These are phyloP conservation scores for Theristus sp. DNA, from an alignment of 2,888 invertebrate genomes.

Conservation along the genomic window DNA sequence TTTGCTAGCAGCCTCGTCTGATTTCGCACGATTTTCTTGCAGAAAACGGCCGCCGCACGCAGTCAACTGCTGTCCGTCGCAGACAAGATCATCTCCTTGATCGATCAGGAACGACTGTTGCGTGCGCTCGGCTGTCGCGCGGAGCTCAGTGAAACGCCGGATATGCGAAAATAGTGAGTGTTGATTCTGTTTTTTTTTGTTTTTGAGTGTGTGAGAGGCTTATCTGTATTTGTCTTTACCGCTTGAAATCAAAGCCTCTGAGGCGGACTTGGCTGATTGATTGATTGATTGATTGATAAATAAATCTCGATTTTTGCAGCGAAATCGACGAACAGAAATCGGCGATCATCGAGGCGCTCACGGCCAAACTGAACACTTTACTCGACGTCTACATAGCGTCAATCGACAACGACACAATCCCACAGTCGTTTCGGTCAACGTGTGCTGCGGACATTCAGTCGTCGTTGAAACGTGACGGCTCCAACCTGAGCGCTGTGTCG, in stretches of 20 bases:
- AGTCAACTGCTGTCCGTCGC: not conserved
- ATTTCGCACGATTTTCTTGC: not conserved
- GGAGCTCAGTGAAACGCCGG: not conserved
- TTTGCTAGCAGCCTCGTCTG: not conserved
- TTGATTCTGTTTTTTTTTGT: too few relatives aligned
- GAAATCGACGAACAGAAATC: slow-evolving; percentile 67
- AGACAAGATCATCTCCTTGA: not conserved
- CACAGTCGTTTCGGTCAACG: not conserved
- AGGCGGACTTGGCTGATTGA: too few relatives aligned
- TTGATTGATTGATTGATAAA: too few relatives aligned
- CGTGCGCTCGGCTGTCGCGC: not conserved
- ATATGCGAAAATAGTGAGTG: not conserved
- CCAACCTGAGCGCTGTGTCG: too few relatives aligned
- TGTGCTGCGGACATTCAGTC: too few relatives aligned
- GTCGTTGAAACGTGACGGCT: too few relatives aligned
- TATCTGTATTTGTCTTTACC: too few relatives aligned
- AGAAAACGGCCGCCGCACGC: not conserved
- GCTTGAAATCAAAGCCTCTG: too few relatives aligned
- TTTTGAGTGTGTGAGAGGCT: too few relatives aligned
- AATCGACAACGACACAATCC: not conserved
- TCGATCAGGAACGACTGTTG: not conserved
- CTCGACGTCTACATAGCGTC: slow-evolving; percentile 11
- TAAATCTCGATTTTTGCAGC: too few relatives aligned
- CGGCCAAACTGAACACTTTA: slow-evolving; percentile 8
- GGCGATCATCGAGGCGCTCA: slow-evolving; percentile 37